Percentiles rank a stretch among this genome's conserved stretches.
Conservation (phyloP, 35 echinoderm and acorn worm genomes). For the Apostichopus japonicus region DNA sequence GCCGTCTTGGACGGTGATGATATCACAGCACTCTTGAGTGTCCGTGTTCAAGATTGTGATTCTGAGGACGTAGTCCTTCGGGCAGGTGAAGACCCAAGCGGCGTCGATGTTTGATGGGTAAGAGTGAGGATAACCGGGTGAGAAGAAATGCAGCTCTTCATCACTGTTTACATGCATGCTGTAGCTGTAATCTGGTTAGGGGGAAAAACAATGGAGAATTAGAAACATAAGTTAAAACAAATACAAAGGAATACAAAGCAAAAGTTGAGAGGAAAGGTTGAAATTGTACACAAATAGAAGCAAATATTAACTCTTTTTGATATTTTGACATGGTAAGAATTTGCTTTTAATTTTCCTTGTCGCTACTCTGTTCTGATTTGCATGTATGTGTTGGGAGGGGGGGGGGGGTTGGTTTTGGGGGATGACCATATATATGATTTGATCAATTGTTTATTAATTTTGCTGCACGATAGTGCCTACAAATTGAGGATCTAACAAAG, state of each 20-base stretch:
- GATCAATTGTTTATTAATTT: too few species aligned
- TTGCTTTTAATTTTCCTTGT: too few species aligned
- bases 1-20: neutral
- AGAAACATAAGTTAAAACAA: neutral
- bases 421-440: too few species aligned
- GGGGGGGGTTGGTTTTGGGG: too few species aligned
- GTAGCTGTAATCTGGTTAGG: neutral
- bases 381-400: too few species aligned
- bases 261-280: neutral
- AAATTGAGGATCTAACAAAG: too few species aligned
- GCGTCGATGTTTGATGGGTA: conserved; percentile 25
- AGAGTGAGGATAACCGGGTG: neutral
- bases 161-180: neutral
- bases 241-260: neutral
- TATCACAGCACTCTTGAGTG: conserved; percentile 9
- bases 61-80: conserved; percentile 4
- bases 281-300: neutral
- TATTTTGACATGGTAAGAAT: too few species aligned
- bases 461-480: too few species aligned
- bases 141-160: neutral
- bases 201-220: neutral
- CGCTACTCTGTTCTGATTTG: too few species aligned
- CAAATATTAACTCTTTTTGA: neutral
- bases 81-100: conserved; percentile 15
- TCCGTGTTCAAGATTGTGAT: neutral